Conservation (phyloP, 2,113 vertebrate genomes). For the Neotragus moschatus region DNA sequence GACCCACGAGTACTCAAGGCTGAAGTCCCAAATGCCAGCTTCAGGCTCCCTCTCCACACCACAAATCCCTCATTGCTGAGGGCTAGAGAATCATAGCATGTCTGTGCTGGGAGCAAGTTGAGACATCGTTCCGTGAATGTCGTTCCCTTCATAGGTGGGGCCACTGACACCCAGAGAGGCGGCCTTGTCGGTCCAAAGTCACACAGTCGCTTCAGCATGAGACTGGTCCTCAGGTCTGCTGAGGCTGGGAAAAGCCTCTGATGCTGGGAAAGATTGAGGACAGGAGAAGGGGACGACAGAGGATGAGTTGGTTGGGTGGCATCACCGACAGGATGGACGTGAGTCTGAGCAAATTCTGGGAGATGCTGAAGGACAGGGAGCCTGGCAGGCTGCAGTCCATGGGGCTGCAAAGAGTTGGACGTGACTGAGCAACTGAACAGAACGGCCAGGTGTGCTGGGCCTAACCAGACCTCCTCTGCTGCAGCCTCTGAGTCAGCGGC, state of each 20-base stretch:
- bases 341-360: not conserved
- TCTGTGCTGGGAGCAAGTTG: not conserved
- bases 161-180: not conserved
- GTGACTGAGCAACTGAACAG: fast-evolving
- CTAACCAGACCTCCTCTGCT: fast-evolving
- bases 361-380: not conserved
- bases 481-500: fast-evolving
- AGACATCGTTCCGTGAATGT: not conserved
- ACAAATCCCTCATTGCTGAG: not conserved
- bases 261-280: not conserved
- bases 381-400: not conserved
- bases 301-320: not conserved
- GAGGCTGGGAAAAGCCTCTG: not conserved
- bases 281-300: not conserved
- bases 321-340: not conserved
- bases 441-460: not conserved
- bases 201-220: not conserved
- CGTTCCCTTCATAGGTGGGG: not conserved
- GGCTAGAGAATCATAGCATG: not conserved
- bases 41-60: not conserved
- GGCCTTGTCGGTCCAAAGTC: not conserved
- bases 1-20: not conserved
- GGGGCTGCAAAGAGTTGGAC: not conserved
- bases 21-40: not conserved
- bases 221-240: not conserved